Conservation (phyloP, 1,140 invertebrate species). For the Chionoecetes opilio region DNA sequence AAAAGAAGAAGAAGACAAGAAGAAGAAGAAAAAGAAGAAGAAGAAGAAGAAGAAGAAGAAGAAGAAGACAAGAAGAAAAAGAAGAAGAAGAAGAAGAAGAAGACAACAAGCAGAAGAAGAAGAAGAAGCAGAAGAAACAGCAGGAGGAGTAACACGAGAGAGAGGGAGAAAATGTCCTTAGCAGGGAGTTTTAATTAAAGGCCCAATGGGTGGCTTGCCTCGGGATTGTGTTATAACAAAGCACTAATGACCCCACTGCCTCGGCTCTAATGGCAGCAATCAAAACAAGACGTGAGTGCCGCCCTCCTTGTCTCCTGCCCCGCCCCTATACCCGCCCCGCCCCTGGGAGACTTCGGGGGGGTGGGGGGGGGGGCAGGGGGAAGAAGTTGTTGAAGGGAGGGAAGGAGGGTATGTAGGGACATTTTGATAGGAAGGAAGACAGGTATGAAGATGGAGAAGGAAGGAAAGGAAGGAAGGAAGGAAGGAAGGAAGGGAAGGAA, state of each 20-base stretch:
- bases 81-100: neutral
- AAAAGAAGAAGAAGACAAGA: neutral
- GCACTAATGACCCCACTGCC: constrained; percentile 77
- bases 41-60: neutral
- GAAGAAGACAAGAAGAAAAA: neutral
- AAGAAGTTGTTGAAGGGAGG: neutral
- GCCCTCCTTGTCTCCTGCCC: too few relatives aligned
- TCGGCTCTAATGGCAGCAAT: constrained; percentile 76
- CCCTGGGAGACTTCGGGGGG: too few relatives aligned
- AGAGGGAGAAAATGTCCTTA: constrained; percentile 61
- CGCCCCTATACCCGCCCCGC: neutral
- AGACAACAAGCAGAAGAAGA: neutral
- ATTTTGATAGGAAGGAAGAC: neutral
- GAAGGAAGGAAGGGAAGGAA: too few relatives aligned
- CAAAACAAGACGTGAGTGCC: constrained; percentile 75
- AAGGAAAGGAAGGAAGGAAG: too few relatives aligned
- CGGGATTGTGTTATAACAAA: constrained; percentile 76
- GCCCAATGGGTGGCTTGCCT: constrained; percentile 68
- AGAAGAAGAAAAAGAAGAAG: neutral
- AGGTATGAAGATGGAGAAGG: too few relatives aligned
- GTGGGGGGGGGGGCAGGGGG: neutral
- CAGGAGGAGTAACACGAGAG: neutral
- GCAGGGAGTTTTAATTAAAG: constrained; percentile 68
- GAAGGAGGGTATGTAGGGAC: too few relatives aligned
- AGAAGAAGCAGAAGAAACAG: neutral